These are phyloP conservation scores for Micronycteris hirsuta DNA, from an alignment of 2,113 vertebrate genomes.

Conservation along the genomic window DNA sequence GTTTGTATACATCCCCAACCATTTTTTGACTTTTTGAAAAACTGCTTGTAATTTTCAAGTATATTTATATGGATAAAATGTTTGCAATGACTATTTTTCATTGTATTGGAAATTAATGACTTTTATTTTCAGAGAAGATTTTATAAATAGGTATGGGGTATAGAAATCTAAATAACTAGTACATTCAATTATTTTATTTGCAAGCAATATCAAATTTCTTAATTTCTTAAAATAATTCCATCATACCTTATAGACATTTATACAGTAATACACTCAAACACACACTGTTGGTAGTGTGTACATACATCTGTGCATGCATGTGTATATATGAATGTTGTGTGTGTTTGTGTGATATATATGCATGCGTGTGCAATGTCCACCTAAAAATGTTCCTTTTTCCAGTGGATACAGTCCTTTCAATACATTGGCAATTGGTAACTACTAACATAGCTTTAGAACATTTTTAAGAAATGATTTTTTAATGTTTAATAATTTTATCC, in stretches of 20 bases:
- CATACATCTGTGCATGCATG: neutral
- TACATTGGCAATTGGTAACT: neutral
- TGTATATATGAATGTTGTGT: neutral
- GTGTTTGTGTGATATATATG: neutral
- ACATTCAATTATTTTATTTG: neutral
- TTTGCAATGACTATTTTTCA: neutral
- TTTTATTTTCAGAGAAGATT: neutral
- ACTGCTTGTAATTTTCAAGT: neutral
- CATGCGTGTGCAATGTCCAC: neutral
- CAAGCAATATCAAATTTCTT: neutral
- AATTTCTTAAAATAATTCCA: neutral
- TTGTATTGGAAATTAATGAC: neutral
- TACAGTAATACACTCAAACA: neutral
- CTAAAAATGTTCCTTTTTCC: neutral
- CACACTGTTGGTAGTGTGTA: neutral
- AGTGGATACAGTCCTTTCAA: neutral
- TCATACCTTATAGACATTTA: neutral
- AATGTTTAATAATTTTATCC: neutral
- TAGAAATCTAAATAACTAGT: neutral
- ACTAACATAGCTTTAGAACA: neutral
- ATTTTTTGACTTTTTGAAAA: neutral
- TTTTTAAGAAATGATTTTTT: neutral
- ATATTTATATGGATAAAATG: neutral
- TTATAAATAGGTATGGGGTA: neutral
- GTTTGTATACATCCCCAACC: accelerated